Base-by-base conservation (phyloP, 2,113 vertebrate species). In the Centropus unirufus region DNA sequence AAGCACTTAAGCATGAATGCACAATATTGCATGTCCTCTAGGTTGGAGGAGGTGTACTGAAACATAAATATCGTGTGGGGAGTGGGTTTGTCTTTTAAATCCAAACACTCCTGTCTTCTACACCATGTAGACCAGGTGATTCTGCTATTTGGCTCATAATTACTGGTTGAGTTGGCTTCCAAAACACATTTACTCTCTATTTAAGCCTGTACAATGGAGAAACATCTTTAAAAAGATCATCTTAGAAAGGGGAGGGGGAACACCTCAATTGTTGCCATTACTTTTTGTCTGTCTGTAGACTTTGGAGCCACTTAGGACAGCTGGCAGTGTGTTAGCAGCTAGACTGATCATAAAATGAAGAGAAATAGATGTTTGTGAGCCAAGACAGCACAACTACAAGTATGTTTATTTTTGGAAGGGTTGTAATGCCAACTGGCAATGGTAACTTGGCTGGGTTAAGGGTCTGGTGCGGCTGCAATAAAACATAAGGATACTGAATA, bases 401-500 rank as follows among this genome's bases (percentile, higher is more conserved):
- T 92, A 24, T 92, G 89, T 89, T 88, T 95, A 94, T 94, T 96
- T 96, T 95, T 14, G 32, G 91, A 89, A 94, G 54, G 57, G 78
- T 68, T 27, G 11, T 80, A 27, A 55, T 95, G 93, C 96, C 96
- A 96, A 51, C 90, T 96, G 90, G 86, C 95, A 94, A 82, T 54
- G 13, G 54, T 75, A 2, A 91, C 83, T 89, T 97, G 93, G 88
- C 90, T 90, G 10, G 72, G 93, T 73, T 63, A 63, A 74, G 80
- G 80, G 80, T 92, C 80, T 94, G 93, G 92, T 88, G 91, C 6
- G 47, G 64, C 87, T 81, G 89, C 81, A 96, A 26, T 96, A 86
- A 93, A 94, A 85, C 61, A 78, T 91, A 89, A 86, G 76, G 85
- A 85, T 90, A 77, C 93, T 75, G 90, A 87, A 92, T 93, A 94